Conservation (phyloP, 2,888 invertebrate species). For the Epinotia nisella region DNA sequence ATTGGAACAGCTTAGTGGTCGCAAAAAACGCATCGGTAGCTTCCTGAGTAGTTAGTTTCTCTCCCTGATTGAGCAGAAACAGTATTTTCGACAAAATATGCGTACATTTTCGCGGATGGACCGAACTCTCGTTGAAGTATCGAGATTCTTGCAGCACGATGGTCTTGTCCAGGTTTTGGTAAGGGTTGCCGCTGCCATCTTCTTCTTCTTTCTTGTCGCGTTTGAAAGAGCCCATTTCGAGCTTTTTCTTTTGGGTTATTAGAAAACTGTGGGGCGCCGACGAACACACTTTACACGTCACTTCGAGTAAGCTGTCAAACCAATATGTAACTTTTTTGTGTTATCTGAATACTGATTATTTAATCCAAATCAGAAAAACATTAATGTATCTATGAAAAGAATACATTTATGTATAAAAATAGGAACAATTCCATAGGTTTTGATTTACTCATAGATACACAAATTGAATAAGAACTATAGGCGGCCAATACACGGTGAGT, state of each 20-base stretch:
- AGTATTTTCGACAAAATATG: conserved; percentile 98
- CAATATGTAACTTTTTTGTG: background rate
- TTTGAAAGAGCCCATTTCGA: conserved; percentile 91
- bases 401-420: too few relatives aligned
- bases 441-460: too few relatives aligned
- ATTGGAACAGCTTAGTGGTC: conserved; percentile 99
- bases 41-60: conserved; percentile 95
- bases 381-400: too few relatives aligned
- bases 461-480: too few relatives aligned
- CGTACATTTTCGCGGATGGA: conserved; percentile 98
- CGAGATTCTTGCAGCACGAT: conserved; percentile 98
- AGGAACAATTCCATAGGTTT: background rate
- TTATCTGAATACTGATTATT: background rate
- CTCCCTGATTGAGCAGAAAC: conserved; percentile 98
- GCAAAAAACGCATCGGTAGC: conserved; percentile 99
- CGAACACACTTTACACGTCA: conserved; percentile 76
- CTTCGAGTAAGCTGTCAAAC: conserved; percentile 53
- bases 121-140: conserved; percentile 98
- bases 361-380: too few relatives aligned
- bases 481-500: too few relatives aligned
- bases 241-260: conserved; percentile 69
- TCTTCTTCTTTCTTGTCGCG: conserved; percentile 98
- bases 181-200: conserved; percentile 95
- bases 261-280: conserved; percentile 74
- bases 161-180: conserved; percentile 97